Percentiles rank a stretch among this genome's conserved stretches.
Conservation (phyloP, 1,140 invertebrate species). For the Dendrolimus punctatus region DNA sequence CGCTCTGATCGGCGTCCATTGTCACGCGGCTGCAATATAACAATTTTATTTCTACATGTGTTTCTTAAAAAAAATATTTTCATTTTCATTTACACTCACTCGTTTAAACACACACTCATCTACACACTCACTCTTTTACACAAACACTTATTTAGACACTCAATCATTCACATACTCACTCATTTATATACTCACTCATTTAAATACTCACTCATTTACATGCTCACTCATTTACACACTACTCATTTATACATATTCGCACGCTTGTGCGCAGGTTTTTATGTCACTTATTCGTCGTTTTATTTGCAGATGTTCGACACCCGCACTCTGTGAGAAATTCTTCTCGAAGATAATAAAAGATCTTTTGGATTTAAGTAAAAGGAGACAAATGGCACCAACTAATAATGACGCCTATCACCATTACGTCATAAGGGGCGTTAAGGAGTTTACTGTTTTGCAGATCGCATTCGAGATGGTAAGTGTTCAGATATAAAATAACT, state of each 20-base stretch:
- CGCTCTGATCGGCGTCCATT: no score
- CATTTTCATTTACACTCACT: neutral
- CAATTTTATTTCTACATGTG: no score
- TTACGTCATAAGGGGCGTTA: slow-evolving; percentile 18
- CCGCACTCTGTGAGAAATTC: slow-evolving; percentile 23
- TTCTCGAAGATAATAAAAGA: slow-evolving; percentile 15
- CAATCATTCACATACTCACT: neutral
- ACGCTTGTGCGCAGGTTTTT: neutral
- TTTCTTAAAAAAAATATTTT: no score
- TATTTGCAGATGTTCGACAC: slow-evolving; percentile 22
- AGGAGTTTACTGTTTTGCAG: slow-evolving; percentile 21
- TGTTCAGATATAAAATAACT: neutral
- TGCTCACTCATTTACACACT: neutral
- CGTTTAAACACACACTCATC: neutral
- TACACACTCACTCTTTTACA: neutral
- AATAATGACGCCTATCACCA: slow-evolving; percentile 12
- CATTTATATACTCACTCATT: no score
- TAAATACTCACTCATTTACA: neutral
- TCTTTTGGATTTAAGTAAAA: slow-evolving; percentile 13
- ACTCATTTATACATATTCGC: neutral
- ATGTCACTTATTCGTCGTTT: neutral
- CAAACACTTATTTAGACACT: neutral
- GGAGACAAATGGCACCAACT: slow-evolving; percentile 2
- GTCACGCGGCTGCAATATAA: no score
- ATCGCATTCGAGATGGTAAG: slow-evolving; percentile 39